Percentiles rank a stretch among this genome's conserved stretches.
These are phyloP conservation scores for Ailuropoda melanoleuca DNA, from an alignment of 2,113 vertebrate species.

Conservation along the genomic window DNA sequence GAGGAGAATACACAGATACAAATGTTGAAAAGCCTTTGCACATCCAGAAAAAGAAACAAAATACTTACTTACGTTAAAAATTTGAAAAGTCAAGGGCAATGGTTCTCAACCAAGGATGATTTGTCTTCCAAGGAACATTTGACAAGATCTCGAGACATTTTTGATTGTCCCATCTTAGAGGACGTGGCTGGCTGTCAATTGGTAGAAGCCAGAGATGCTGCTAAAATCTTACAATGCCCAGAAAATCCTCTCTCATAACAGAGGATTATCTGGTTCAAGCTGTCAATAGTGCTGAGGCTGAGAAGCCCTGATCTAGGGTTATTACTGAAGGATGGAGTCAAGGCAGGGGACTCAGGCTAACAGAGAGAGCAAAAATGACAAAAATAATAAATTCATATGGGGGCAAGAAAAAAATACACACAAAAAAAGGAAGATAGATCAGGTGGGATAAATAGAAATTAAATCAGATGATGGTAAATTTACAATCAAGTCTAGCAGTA, in stretches of 20 bases:
- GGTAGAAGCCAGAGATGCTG: not conserved
- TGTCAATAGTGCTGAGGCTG: not conserved
- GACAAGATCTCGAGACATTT: not conserved
- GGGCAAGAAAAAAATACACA: not conserved
- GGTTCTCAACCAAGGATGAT: not conserved
- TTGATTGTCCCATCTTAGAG: not conserved
- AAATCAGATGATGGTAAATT: constrained; percentile 14
- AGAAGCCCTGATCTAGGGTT: not conserved
- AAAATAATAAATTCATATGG: not conserved
- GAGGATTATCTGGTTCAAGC: not conserved
- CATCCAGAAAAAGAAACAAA: not conserved
- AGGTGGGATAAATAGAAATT: not conserved
- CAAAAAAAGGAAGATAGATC: not conserved
- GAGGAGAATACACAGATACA: not conserved
- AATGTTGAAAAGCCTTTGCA: not conserved
- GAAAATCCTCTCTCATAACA: not conserved
- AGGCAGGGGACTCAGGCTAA: not conserved
- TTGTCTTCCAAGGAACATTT: not conserved
- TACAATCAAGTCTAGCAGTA: not conserved
- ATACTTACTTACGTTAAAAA: not conserved
- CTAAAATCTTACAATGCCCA: not conserved
- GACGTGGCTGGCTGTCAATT: not conserved
- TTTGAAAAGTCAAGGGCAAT: not conserved
- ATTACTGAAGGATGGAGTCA: not conserved
- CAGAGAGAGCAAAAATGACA: not conserved